Base-by-base conservation (phyloP, 2,113 vertebrate species). In the Centrocercus urophasianus region DNA sequence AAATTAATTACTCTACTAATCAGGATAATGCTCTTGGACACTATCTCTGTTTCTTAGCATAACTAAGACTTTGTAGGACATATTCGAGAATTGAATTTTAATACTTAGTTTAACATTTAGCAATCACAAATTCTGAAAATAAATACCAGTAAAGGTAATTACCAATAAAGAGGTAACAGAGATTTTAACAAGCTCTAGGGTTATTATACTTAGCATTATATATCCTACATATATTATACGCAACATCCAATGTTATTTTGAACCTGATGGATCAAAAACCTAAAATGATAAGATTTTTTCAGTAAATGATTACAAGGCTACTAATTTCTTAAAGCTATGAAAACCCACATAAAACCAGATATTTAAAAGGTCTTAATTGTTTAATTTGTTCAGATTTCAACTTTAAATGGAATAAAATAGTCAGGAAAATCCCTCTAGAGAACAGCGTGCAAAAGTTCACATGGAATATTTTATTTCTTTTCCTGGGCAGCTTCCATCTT, bases 391-490 rank as follows among this genome's bases (percentile, higher is more conserved):
- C 15, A 57, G 77, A 22, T 88, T 86, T 64, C 27, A 71, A 2
- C 21, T 84, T 83, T 54, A 65, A 82, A 50, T 78, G 36, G 18
- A 34, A 84, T 79, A 13, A 86, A 81, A 61, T 61, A 52, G 67
- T 95, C 66, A 70, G 67, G 77, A 86, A 92, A 87, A 20, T 45
- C 22, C 93, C 74, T 59, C 82, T 73, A 77, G 56, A 78, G 64
- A 71, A 47, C 5, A 19, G 15, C 8, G 40, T 76, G 24, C 10
- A 54, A 32, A 89, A 76, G 57, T 79, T 74, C 59, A 76, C 16
- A 19, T 66, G 27, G 48, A 84, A 45, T 73, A 48, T 70, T 92
- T 92, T 72, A 69, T 86, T 86, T n/a, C 40, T 61, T 85, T 86
- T 85, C 38, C 61, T 89, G 74, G 48, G 18, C 25, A 1, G 1